phyloP scores from a whole-genome alignment of 2,888 invertebrate genomes.

The Limnephilus auricula region DNA sequence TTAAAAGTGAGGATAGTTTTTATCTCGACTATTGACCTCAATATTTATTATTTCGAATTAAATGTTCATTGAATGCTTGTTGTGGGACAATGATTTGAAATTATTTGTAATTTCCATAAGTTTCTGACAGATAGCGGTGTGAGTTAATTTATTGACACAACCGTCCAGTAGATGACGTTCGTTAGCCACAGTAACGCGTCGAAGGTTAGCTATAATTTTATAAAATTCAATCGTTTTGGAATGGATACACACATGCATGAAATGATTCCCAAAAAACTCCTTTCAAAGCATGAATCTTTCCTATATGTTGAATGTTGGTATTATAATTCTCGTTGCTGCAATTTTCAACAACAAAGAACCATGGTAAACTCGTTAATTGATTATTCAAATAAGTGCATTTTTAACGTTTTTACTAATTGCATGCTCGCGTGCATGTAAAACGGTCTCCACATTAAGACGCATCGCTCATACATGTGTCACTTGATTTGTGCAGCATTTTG shows the following conservation, averaged over 20 bases:
- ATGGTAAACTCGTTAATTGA: background rate
- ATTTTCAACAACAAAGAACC: background rate
- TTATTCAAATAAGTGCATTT: background rate
- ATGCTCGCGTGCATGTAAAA: slow-evolving; percentile 32
- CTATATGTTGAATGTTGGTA: background rate
- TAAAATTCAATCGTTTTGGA: background rate
- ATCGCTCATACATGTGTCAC: slow-evolving; percentile 42
- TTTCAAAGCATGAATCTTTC: background rate
- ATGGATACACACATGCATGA: background rate
- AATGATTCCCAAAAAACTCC: background rate
- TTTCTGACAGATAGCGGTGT: no score
- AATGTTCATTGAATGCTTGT: no score
- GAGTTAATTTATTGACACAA: no score
- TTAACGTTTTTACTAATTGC: slow-evolving; percentile 23
- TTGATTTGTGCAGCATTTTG: slow-evolving; percentile 23
- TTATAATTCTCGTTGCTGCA: background rate
- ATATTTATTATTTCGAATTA: no score
- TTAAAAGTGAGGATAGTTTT: no score
- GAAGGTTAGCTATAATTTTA: background rate
- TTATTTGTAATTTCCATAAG: no score
- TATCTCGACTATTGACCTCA: no score
- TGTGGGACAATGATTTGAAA: no score
- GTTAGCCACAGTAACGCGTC: no score
- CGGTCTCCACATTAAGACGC: slow-evolving; percentile 29
- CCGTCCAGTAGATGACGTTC: no score